Conservation (phyloP, 2,888 invertebrate species). For the Parnassius glacialis region DNA sequence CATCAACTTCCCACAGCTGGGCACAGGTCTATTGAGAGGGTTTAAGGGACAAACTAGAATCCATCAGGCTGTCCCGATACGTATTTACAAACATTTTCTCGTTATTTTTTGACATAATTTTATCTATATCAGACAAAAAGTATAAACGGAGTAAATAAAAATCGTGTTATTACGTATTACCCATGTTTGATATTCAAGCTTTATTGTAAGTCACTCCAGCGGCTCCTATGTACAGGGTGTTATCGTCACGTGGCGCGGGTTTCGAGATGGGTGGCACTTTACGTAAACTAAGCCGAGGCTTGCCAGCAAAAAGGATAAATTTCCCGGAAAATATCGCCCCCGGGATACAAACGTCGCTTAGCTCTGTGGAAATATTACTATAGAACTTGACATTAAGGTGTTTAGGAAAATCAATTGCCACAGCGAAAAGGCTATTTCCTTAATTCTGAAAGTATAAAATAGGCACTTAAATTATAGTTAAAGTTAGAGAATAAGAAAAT, state of each 20-base stretch:
- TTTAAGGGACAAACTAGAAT: too few species aligned
- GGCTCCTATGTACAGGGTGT: slow-evolving; percentile 9
- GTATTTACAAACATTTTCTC: too few species aligned
- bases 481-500: too few species aligned
- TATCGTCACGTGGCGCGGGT: slow-evolving; percentile 26
- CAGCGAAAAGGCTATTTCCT: too few species aligned
- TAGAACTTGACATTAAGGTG: neutral
- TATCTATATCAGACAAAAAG: too few species aligned
- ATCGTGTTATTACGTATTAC: neutral
- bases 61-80: too few species aligned
- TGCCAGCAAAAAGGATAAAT: slow-evolving; percentile 32
- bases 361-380: slow-evolving; percentile 1
- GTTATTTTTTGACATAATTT: too few species aligned
- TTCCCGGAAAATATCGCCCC: slow-evolving; percentile 35
- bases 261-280: slow-evolving; percentile 11
- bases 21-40: too few species aligned
- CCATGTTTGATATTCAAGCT: neutral
- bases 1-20: too few species aligned
- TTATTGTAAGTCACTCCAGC: neutral
- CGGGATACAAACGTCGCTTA: slow-evolving; percentile 18
- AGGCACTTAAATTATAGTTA: too few species aligned
- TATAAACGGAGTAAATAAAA: too few species aligned
- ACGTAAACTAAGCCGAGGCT: slow-evolving; percentile 29
- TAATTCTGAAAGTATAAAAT: too few species aligned
- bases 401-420: neutral